These are phyloP conservation scores for Gymnoscelis rufifasciata DNA, from an alignment of 2,888 invertebrate species.

Conservation along the genomic window DNA sequence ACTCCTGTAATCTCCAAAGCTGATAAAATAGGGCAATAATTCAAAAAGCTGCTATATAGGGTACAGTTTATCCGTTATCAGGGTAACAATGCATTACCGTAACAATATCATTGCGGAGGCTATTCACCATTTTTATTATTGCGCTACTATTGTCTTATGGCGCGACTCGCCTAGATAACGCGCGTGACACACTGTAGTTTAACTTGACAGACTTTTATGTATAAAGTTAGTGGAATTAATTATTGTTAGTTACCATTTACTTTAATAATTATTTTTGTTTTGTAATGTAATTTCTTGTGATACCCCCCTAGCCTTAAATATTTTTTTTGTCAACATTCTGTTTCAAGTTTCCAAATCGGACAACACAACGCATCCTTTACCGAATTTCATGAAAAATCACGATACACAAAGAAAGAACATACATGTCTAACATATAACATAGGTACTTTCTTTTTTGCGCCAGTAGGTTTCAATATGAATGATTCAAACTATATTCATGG, in stretches of 20 bases:
- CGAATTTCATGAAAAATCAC: too few relatives aligned
- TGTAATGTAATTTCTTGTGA: background rate
- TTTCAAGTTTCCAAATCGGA: too few relatives aligned
- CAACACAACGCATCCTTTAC: too few relatives aligned
- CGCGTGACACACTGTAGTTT: conserved; percentile 36
- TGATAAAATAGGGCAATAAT: conserved; percentile 36
- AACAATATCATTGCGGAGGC: conserved; percentile 76
- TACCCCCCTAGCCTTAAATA: too few relatives aligned
- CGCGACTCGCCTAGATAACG: conserved; percentile 69
- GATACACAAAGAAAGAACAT: too few relatives aligned
- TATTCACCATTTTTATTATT: conserved; percentile 81
- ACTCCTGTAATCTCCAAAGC: conserved; percentile 4
- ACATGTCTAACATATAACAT: too few relatives aligned
- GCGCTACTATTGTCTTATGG: conserved; percentile 78
- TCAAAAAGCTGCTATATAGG: conserved; percentile 45
- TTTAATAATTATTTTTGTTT: background rate
- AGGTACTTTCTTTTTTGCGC: too few relatives aligned
- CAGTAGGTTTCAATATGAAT: too few relatives aligned
- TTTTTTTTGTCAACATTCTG: too few relatives aligned
- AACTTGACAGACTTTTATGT: conserved; percentile 1
- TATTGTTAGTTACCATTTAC: too few relatives aligned
- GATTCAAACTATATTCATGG: too few relatives aligned
- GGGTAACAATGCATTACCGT: conserved; percentile 69
- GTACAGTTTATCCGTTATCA: conserved; percentile 80
- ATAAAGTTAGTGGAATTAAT: too few relatives aligned